Conservation (phyloP, 2,888 invertebrate species). For the Melipona bicolor region DNA sequence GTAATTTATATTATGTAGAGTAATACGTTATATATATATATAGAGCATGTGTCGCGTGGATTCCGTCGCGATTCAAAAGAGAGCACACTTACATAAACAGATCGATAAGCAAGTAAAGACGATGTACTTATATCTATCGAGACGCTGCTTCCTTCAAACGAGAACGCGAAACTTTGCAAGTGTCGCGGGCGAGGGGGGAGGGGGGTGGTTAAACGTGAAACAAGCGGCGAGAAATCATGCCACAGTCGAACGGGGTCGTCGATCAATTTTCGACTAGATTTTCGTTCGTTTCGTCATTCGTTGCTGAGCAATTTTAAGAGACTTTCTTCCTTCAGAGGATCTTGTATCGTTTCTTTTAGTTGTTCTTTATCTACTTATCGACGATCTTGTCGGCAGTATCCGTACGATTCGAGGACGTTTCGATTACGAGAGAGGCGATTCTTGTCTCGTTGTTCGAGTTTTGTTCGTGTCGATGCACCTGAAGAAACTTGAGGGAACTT, state of each 20-base stretch:
- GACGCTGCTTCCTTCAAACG: constrained; percentile 18
- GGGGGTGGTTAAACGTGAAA: background rate
- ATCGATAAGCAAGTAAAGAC: constrained; percentile 58
- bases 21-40: constrained; percentile 19
- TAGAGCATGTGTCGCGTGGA: constrained; percentile 18
- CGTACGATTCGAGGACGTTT: background rate
- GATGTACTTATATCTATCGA: constrained; percentile 45
- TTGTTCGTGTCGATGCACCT: constrained; percentile 1
- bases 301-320: constrained; percentile 30
- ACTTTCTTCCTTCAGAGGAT: background rate
- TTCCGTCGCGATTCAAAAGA: constrained; percentile 48
- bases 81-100: constrained; percentile 55
- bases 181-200: background rate
- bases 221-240: background rate
- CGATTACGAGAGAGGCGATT: background rate
- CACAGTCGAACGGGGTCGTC: background rate
- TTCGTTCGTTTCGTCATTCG: background rate
- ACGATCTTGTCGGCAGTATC: constrained; percentile 44
- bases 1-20: constrained; percentile 17
- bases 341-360: background rate
- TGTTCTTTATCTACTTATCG: background rate
- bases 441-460: background rate
- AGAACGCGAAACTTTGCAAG: constrained; percentile 21
- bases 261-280: constrained; percentile 6
- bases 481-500: constrained; percentile 11